Evolutionary conservation across 2,888 invertebrate genomes (phyloP), one percentile per base, ranked within the genome.

Genomic region (Lypha dubia): DNA sequence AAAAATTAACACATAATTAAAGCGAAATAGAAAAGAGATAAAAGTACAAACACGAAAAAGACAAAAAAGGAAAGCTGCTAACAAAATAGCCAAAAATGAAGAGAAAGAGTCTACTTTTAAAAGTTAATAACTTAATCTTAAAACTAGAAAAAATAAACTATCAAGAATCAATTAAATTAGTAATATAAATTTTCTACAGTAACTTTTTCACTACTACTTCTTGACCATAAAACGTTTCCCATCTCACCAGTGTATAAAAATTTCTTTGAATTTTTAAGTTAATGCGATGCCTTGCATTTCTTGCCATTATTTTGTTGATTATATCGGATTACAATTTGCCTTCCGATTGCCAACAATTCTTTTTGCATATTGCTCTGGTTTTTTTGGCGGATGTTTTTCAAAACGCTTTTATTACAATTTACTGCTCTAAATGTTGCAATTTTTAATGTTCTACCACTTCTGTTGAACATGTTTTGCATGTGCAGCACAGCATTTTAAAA

Each of bases 381-480:
- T 84, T 84, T 80, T 84, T 81, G 84, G 84, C 84, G 84, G 84
- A 81, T 84, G 81, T 84, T 84, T n/a, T 81, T 68, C 70, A 63
- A 81, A 75, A 32, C 53, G 63, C 51, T 81, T 28, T 84, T 81
- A 84, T 71, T 84, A 62, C 75, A 76, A 82, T 76, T 82, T 74
- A 82, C 77, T 84, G 81, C 68, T 79, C 77, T 81, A 81, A 81
- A 79, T 84, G 81, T 81, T 63, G 84, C 84, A 81, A 65, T 73
- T 79, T 81, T 65, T 68, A 81, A 74, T 81, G 77, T 77, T 74
- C 73, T 80, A 84, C 63, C 77, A 81, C 84, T 84, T 84, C 84
- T 84, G 81, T 84, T 84, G 70, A 84, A 81, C 81, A 70, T 74
- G 74, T 81, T 84, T 84, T 84, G 74, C 84, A 81, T 84, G 81